Conservation (phyloP, 2,797 vertebrate genomes). For the Alosa sapidissima region DNA sequence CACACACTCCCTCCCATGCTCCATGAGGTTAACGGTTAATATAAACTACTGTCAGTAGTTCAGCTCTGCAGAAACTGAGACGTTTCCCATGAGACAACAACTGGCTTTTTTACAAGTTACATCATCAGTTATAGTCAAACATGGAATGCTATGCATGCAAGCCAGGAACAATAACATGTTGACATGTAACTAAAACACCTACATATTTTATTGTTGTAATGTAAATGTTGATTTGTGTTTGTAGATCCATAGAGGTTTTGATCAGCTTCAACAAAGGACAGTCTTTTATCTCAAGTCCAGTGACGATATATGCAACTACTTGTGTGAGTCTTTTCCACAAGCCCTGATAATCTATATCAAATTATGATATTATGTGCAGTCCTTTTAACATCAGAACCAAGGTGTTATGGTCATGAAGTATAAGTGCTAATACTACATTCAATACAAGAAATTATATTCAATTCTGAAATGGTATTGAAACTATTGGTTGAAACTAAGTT, state of each 20-base stretch:
- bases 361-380: neutral
- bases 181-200: neutral
- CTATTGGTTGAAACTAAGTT: neutral
- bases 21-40: neutral
- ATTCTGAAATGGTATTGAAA: constrained; percentile 1
- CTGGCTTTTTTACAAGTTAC: neutral
- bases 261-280: constrained; percentile 89
- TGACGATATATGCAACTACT: constrained; percentile 83
- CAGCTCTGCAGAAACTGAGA: neutral
- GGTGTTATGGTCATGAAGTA: neutral
- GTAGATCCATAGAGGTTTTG: constrained; percentile 87
- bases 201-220: neutral
- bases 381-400: neutral
- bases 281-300: constrained; percentile 84
- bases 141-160: neutral
- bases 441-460: no score
- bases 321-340: constrained; percentile 83
- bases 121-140: neutral
- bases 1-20: neutral
- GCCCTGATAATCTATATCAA: neutral
- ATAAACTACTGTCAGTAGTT: neutral
- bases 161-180: neutral
- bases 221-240: neutral
- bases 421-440: neutral
- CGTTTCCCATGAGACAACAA: neutral